These are phyloP conservation scores for Drosophila saltans DNA, from an alignment of 1,140 invertebrate genomes.

Conservation along the genomic window DNA sequence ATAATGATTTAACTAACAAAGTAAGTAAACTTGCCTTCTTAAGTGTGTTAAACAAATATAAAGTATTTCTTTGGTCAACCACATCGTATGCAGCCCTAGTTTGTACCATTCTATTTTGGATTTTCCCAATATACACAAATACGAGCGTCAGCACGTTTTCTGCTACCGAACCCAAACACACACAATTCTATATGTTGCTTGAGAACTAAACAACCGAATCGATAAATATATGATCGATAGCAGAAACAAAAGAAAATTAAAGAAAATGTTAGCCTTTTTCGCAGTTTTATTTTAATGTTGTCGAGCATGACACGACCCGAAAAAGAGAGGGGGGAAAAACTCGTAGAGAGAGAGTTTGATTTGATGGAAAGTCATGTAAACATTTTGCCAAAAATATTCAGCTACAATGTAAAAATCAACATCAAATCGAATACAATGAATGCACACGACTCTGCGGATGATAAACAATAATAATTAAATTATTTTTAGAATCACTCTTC, in stretches of 20 bases:
- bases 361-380: constrained; percentile 45
- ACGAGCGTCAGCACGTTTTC: constrained; percentile 17
- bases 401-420: constrained; percentile 55
- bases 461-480: constrained; percentile 65
- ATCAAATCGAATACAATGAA: constrained; percentile 43
- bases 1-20: too few relatives aligned
- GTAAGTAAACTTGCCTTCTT: too few relatives aligned
- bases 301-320: not conserved
- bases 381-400: constrained; percentile 29
- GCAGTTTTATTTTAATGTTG: constrained; percentile 47
- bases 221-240: constrained; percentile 58
- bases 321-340: not conserved
- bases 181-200: not conserved
- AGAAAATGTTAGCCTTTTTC: constrained; percentile 18
- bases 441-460: constrained; percentile 45
- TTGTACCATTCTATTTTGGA: constrained; percentile 4
- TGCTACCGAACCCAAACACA: constrained; percentile 4
- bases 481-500: constrained; percentile 55
- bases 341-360: not conserved
- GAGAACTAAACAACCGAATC: constrained; percentile 34
- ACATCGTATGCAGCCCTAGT: constrained; percentile 12
- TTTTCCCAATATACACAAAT: constrained; percentile 14
- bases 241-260: constrained; percentile 41
- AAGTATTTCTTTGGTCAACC: not conserved
- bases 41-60: too few relatives aligned